Base-by-base conservation (phyloP, 2,888 invertebrate genomes). In the Chaetogeoica ovagalla region DNA sequence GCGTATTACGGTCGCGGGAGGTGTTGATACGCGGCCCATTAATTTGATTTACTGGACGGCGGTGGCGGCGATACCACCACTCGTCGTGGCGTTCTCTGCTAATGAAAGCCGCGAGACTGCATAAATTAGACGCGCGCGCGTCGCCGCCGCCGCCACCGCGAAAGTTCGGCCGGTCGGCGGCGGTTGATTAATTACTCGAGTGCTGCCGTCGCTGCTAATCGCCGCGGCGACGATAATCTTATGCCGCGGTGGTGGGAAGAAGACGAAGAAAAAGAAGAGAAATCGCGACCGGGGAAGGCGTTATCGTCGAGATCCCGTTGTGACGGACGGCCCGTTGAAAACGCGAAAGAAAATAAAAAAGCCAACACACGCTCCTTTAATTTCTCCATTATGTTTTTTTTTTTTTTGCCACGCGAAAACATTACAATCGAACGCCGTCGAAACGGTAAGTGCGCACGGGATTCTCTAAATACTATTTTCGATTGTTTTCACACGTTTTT, bases 1-100 rank as follows among this genome's bases (percentile, higher is more conserved):
- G 69, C 37, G 43, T 52, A 19, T n/a, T 23, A 23, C 60, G 76
- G 68, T 76, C 69, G 60, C 39, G 77, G 30, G 30, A 69, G 69
- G 77, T 71, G 77, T 70, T 79, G 77, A 79, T 70, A 79, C 43
- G 77, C n/a, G 48, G 62, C 70, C 77, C 77, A 79, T 79, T 79
- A 79, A 79, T 79, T 79, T 79, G 70, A 79, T 79, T 79, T 79
- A 70, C 52, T 17, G 62, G 70, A 60, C 30, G 65, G 57, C 55
- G 60, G 11, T n/a, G 72, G 55, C 63, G 19, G 66, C 23, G 39
- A 21, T 48, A n/a, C 37, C n/a, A n/a, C n/a, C n/a, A 43, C 11
- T 73, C 8, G 30, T 66, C 21, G 17, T 62, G 6, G 30, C 63
- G 55, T n/a, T n/a, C 59, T 60, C 70, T 70, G 77, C 62, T 79